Evolutionary conservation across 2,888 invertebrate genomes (phyloP).

Genomic region (Azorinus chamasolen): DNA sequence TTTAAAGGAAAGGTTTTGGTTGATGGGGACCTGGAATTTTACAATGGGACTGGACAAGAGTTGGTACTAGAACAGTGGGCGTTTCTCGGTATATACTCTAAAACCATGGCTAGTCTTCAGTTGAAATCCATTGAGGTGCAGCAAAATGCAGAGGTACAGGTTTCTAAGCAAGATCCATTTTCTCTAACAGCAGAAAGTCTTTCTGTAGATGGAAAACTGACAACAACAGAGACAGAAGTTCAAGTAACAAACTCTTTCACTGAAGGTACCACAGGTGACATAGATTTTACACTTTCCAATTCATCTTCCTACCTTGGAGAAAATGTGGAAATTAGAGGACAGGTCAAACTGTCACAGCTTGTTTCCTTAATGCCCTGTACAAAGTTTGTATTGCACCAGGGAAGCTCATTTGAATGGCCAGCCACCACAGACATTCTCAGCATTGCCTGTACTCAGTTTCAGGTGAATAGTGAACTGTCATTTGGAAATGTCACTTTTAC

Average conservation of each 20-base stretch:
- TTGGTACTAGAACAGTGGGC: slow-evolving; percentile 23
- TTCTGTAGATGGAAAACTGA: slow-evolving; percentile 54
- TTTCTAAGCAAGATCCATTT: slow-evolving; percentile 23
- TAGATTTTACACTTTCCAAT: slow-evolving; percentile 56
- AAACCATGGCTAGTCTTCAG: not conserved
- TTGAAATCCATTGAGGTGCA: slow-evolving; percentile 17
- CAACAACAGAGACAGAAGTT: slow-evolving; percentile 28
- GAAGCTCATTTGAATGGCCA: slow-evolving; percentile 55
- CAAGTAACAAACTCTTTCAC: slow-evolving; percentile 32
- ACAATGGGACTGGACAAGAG: not conserved
- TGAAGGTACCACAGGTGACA: slow-evolving; percentile 54
- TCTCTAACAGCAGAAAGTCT: slow-evolving; percentile 40
- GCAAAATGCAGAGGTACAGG: slow-evolving; percentile 5
- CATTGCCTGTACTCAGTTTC: slow-evolving; percentile 66
- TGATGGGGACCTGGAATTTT: not conserved
- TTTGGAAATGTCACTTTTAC: slow-evolving; percentile 65
- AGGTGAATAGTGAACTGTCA: slow-evolving; percentile 66
- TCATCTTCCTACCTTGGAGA: slow-evolving; percentile 61
- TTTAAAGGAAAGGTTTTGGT: slow-evolving; percentile 7
- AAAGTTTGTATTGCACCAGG: slow-evolving; percentile 53
- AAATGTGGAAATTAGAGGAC: slow-evolving; percentile 58
- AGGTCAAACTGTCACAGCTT: slow-evolving; percentile 53
- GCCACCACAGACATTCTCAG: slow-evolving; percentile 45
- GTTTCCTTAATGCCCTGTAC: slow-evolving; percentile 64
- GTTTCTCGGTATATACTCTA: slow-evolving; percentile 16